Percentiles rank a stretch among this genome's conserved stretches.
These are phyloP conservation scores for Tonatia bakeri DNA, from an alignment of 2,113 vertebrate species.

Conservation along the genomic window DNA sequence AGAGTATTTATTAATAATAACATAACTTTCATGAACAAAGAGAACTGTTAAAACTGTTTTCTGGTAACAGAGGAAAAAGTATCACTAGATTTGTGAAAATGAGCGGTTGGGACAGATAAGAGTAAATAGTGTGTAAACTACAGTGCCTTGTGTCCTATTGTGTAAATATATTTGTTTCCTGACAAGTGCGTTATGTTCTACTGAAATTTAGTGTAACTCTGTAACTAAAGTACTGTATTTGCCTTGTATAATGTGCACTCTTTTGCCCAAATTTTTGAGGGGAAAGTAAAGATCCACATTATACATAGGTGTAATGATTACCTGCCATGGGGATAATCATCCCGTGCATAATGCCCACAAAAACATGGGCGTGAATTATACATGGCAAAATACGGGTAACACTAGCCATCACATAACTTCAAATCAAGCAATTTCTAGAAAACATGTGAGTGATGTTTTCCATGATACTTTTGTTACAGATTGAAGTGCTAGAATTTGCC, in stretches of 20 bases:
- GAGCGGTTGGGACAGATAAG: neutral
- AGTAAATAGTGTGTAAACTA: accelerated
- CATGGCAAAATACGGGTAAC: neutral
- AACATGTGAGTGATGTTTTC: neutral
- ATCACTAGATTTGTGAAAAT: neutral
- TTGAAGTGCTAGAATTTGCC: neutral
- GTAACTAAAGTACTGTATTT: neutral
- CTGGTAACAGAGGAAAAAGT: neutral
- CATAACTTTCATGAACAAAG: neutral
- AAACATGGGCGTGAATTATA: too few species aligned
- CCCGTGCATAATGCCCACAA: too few species aligned
- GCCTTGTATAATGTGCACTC: too few species aligned
- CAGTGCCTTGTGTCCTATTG: neutral
- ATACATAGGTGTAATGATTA: too few species aligned
- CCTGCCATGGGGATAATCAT: too few species aligned
- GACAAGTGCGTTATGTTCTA: neutral
- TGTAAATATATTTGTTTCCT: neutral
- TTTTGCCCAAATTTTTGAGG: too few species aligned
- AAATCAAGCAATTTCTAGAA: neutral
- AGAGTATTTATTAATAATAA: neutral
- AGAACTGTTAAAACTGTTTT: neutral
- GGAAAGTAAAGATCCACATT: too few species aligned
- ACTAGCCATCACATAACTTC: neutral
- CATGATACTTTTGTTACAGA: neutral
- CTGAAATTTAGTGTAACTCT: neutral